Base-by-base conservation (phyloP, 2,113 vertebrate species). In the Monarcha castaneiventris region DNA sequence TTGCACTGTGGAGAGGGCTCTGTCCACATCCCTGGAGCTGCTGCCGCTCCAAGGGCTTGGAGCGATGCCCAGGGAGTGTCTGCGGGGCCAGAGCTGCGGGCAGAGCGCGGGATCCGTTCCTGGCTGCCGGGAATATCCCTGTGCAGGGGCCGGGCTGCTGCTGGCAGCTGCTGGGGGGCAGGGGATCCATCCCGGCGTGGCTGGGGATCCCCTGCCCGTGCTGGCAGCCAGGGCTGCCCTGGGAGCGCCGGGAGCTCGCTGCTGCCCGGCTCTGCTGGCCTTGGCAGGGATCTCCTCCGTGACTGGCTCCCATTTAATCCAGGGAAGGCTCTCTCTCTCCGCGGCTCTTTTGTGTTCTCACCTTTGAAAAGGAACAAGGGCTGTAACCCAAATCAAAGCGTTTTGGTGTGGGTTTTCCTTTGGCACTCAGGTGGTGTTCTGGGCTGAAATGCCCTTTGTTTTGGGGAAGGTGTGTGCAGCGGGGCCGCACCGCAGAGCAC, bases 1-100 rank as follows among this genome's bases (percentile, higher is more conserved):
- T 35, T 16, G 48, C 41, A 1, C 27, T 4, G 1, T 1, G 21
- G 16, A 8, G 67, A 55, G 43, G 51, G 43, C 17, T 49, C 19
- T 72, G 30, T 19, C 8, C 1, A 0, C 2, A 0, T 11, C 49
- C 13, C 4, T 4, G 26, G 43, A 2, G 51, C 1, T 2, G 5
- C 43, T 18, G 62, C 75, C 14, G 35, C 11, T 46, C 33, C 1
- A 1, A 8, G 58, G 33, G 3, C 10, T 4, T 13, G 59, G 23
- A 1, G 4, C 3, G 39, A 0, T 29, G 63, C 35, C 9, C 29
- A 10, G 6, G 33, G 46, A 33, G 32, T 3, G 16, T 13, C 26
- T 14, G 48, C 9, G 11, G 72, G 58, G 11, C 1, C 2, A 1
- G 56, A 6, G 48, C 11, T n/a, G 4, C 2, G 3, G 52, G 59